Evolutionary conservation across 2,888 invertebrate genomes (phyloP).

Genomic region (Lasiommata megera): DNA sequence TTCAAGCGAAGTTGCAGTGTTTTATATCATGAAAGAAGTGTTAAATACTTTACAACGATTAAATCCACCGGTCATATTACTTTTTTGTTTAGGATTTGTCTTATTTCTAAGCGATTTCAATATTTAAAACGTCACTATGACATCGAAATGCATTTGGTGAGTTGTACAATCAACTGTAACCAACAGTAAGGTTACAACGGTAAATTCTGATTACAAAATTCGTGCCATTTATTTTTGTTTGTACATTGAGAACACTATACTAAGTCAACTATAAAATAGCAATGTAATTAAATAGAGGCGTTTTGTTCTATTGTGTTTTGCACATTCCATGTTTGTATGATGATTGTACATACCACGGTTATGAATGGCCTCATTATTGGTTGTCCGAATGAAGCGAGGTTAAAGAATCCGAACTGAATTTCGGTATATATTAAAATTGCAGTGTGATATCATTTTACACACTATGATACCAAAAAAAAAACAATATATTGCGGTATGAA

Average conservation of each 20-base stretch:
- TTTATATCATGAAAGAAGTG: background rate
- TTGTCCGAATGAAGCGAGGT: background rate
- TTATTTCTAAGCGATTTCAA: background rate
- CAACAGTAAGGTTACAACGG: constrained; percentile 35
- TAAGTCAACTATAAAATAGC: constrained; percentile 3
- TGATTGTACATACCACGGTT: constrained; percentile 22
- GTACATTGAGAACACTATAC: constrained; percentile 35
- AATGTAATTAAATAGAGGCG: constrained; percentile 15
- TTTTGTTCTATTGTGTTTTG: constrained; percentile 53
- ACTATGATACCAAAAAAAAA: too few species aligned
- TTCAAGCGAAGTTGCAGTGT: too few species aligned
- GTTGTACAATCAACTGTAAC: constrained; percentile 23
- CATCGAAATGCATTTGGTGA: too few species aligned
- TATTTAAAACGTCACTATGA: background rate
- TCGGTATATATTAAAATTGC: background rate
- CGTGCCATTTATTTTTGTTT: constrained; percentile 69
- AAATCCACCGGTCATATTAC: background rate
- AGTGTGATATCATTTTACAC: too few species aligned
- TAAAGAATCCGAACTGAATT: background rate
- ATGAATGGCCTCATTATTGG: constrained; percentile 33
- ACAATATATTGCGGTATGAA: background rate
- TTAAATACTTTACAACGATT: background rate
- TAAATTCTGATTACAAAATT: constrained; percentile 59
- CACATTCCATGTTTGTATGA: constrained; percentile 55
- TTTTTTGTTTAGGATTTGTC: background rate